phyloP scores from a whole-genome alignment of 2,113 vertebrate genomes.

The Eubucco bourcierii region DNA sequence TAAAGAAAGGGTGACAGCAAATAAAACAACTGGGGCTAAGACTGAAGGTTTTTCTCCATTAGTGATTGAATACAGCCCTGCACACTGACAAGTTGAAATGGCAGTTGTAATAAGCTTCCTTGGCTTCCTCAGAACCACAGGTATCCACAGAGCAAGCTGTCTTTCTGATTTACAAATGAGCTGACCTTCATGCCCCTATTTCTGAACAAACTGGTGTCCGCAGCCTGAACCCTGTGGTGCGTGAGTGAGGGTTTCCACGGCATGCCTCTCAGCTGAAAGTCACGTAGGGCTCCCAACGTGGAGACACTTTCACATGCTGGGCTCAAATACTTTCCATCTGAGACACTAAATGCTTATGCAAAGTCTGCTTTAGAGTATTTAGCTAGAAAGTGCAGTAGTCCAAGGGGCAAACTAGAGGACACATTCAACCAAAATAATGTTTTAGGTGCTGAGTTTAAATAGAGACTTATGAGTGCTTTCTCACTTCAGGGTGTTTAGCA shows the following conservation, averaged over 20 bases:
- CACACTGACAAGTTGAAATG: background rate
- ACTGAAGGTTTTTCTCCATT: background rate
- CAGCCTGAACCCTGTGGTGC: background rate
- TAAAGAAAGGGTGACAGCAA: background rate
- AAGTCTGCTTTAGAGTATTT: background rate
- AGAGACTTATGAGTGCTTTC: background rate
- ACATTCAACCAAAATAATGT: background rate
- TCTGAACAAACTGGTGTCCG: background rate
- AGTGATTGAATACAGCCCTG: background rate
- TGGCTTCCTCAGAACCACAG: background rate
- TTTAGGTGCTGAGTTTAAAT: background rate
- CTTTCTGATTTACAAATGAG: background rate
- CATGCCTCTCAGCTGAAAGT: background rate
- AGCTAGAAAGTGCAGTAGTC: background rate
- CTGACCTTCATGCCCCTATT: background rate
- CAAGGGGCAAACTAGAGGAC: background rate
- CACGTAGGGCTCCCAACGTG: rapidly evolving
- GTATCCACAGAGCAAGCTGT: background rate
- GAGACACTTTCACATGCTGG: background rate
- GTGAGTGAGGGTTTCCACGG: background rate
- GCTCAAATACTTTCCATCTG: background rate
- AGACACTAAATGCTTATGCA: background rate
- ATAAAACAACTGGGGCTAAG: background rate
- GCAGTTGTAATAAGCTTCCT: background rate
- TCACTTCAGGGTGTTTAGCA: background rate